Evolutionary conservation across 2,113 vertebrate species (phyloP).

Genomic region (Nerophis lumbriciformis): DNA sequence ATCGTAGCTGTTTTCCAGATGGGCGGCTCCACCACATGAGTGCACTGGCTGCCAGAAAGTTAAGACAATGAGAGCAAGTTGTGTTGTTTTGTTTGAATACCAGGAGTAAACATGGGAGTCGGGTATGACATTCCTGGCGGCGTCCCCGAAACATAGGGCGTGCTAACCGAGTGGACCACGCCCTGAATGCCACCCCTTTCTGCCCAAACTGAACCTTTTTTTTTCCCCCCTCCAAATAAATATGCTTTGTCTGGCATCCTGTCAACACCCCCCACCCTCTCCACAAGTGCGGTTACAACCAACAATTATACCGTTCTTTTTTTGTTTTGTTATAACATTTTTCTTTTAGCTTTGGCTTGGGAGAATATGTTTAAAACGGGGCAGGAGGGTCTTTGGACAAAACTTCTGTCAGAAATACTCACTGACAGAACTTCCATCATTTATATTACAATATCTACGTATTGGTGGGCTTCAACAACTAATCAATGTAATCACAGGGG

Average conservation of each 20-base stretch:
- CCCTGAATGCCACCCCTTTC: not conserved
- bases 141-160: constrained; percentile 4
- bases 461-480: no score
- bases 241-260: constrained; percentile 1
- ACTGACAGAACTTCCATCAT: no score
- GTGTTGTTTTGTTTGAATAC: not conserved
- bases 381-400: not conserved
- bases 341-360: not conserved
- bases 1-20: constrained; percentile 6
- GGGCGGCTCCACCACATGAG: not conserved
- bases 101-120: not conserved
- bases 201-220: not conserved
- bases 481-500: no score
- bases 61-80: not conserved
- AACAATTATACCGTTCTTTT: constrained; percentile 1
- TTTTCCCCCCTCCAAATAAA: not conserved
- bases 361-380: constrained; percentile 2
- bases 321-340: not conserved
- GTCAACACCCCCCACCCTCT: not conserved
- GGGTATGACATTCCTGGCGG: not conserved
- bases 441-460: no score
- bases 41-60: constrained; percentile 1
- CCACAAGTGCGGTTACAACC: constrained; percentile 5
- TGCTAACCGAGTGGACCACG: not conserved
- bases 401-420: no score